Base-by-base conservation (phyloP, 2,797 vertebrate genomes). In the Pseudocheirus occidentalis region DNA sequence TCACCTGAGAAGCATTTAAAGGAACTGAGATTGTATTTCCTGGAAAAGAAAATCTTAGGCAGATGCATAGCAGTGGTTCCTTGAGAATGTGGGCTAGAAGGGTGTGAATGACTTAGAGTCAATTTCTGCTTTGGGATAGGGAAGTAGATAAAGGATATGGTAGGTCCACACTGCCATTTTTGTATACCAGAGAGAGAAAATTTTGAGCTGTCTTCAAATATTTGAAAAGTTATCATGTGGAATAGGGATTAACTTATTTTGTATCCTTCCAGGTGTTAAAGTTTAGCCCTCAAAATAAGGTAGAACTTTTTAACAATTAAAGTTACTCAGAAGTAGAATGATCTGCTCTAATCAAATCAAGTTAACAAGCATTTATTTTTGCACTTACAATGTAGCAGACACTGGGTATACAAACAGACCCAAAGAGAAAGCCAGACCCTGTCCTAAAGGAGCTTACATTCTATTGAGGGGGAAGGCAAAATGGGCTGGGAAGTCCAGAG, bases 231-330 rank as follows among this genome's bases (percentile, higher is more conserved):
- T 27, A 21, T 92, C 14, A 0, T 9, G 0, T 56, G n/a, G 87
- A 92, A 90, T 54, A 92, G 12, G 6, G 81, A 93, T 90, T 56
- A 58, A 14, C 52, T 95, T 6, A 4, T 29, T 91, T 12, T 91
- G 1, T 94, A 40, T 95, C 56, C 5, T 95, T 95, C 40, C 91
- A 93, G 18, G 93, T 52, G 11, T 93, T 92, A 94, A 94, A 94
- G 92, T 10, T 90, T 55, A 92, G 40, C 1, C 52, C 5, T 34
- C n/a, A 73, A 73, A 73, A 73, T 40, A 40, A 73, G 5, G 6
- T 9, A 18, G 1, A 73, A n/a, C 16, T 73, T 66, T 66, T 73
- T 18, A 73, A 73, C 66, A 40, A 62, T 58, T 7, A 9, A 62
- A 73, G n/a, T 73, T 40, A 73, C 34, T 73, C 66, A 40, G n/a